Evolutionary conservation across 2,113 vertebrate species (phyloP).

Genomic region (Nothocercus julius): DNA sequence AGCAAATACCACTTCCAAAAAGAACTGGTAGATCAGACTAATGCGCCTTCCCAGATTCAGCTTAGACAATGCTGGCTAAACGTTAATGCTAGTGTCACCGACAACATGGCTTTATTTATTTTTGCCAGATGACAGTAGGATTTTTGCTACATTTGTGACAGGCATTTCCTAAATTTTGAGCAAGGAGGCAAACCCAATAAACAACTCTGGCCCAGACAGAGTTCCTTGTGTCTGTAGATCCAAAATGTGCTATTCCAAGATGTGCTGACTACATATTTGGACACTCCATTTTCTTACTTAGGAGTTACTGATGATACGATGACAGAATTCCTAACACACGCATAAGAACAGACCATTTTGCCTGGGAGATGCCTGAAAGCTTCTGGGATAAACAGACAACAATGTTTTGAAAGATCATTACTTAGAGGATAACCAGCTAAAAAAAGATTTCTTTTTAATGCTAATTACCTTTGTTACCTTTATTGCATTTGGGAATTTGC

Average conservation of each 20-base stretch:
- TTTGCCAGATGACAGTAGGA: not conserved
- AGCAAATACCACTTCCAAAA: not conserved
- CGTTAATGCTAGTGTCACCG: not conserved
- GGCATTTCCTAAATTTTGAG: constrained; percentile 1
- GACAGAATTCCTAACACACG: constrained; percentile 11
- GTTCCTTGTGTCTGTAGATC: not conserved
- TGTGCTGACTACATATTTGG: not conserved
- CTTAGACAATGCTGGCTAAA: not conserved
- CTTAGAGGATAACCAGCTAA: not conserved
- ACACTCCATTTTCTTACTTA: not conserved
- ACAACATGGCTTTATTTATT: not conserved
- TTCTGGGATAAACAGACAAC: not conserved
- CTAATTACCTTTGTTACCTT: not conserved
- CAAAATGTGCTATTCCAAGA: not conserved
- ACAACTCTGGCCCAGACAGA: not conserved
- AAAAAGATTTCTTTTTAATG: not conserved
- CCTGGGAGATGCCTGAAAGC: not conserved
- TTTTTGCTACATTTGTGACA: constrained; percentile 14
- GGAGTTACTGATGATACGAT: not conserved
- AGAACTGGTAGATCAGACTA: not conserved
- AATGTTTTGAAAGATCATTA: not conserved
- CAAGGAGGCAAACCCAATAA: constrained; percentile 33
- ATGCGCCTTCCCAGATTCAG: not conserved
- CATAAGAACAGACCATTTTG: not conserved
- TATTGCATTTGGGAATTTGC: not conserved